A percentile compares a stretch with the other conserved stretches of the same genome.
phyloP scores from a whole-genome alignment of 2,113 vertebrate genomes.

The Anseranas semipalmata region DNA sequence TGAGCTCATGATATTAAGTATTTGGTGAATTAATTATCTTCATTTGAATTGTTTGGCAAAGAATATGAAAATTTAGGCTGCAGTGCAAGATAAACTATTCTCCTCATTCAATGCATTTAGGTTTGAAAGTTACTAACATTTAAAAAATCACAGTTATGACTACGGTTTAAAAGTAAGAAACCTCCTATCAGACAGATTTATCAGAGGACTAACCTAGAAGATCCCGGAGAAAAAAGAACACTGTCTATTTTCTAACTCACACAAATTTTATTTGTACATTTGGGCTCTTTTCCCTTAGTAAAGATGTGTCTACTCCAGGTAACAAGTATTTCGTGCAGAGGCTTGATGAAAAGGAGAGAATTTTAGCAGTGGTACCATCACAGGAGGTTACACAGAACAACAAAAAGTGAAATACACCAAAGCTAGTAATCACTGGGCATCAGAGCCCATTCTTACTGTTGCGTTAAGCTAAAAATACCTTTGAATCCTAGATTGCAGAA shows the following conservation, averaged over 20 bases:
- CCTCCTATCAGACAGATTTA: background rate
- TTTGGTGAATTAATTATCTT: background rate
- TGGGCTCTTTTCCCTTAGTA: background rate
- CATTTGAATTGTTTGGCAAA: background rate
- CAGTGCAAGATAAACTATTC: background rate
- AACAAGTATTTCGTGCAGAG: background rate
- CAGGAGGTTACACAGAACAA: background rate
- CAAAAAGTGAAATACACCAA: background rate
- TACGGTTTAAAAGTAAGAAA: background rate
- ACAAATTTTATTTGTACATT: background rate
- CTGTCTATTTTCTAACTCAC: background rate
- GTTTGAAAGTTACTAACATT: background rate
- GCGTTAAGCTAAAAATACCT: background rate
- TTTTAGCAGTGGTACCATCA: background rate
- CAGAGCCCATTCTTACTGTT: background rate
- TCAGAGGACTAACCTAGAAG: background rate
- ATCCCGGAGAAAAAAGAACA: background rate
- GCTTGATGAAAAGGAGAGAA: background rate
- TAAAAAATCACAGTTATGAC: background rate
- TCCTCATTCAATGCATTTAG: background rate
- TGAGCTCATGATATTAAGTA: rapidly evolving
- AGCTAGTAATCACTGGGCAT: background rate
- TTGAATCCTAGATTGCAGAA: background rate
- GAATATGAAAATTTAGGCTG: background rate
- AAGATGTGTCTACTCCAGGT: background rate